Conservation (phyloP, 2,888 invertebrate genomes). For the Stenchaetothrips biformis region DNA sequence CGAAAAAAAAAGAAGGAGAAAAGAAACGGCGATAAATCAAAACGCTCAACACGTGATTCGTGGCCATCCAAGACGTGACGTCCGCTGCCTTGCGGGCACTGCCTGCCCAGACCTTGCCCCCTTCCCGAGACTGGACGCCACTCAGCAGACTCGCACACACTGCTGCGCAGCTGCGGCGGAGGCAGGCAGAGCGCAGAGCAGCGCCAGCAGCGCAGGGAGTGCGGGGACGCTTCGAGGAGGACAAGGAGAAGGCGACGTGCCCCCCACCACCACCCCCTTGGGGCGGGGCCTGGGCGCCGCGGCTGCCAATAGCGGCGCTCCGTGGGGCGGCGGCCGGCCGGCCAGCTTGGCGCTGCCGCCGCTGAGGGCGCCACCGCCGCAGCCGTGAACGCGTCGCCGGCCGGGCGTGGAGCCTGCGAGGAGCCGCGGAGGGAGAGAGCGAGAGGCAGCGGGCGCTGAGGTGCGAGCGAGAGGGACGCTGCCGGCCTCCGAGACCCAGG, state of each 20-base stretch:
- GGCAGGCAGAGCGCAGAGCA: too few relatives aligned
- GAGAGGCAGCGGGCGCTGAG: not conserved
- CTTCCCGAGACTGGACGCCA: not conserved
- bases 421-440: not conserved
- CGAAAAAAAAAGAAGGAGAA: not conserved
- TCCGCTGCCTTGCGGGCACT: not conserved
- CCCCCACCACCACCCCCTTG: not conserved
- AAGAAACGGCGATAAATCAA: not conserved
- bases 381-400: not conserved
- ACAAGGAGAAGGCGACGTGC: too few relatives aligned
- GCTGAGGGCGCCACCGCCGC: not conserved
- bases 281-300: not conserved
- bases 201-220: too few relatives aligned
- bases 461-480: too few relatives aligned
- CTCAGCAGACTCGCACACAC: not conserved
- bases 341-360: not conserved
- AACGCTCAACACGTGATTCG: conserved; percentile 11
- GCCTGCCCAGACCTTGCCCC: not conserved
- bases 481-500: not conserved
- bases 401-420: not conserved
- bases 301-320: not conserved
- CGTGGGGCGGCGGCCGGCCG: not conserved
- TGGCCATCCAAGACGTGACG: not conserved
- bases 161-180: too few relatives aligned
- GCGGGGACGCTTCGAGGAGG: not conserved